Evolutionary conservation across 2,113 vertebrate species (phyloP), one percentile per base, ranked within the genome.

Genomic region (Myrmophylax atrothorax): DNA sequence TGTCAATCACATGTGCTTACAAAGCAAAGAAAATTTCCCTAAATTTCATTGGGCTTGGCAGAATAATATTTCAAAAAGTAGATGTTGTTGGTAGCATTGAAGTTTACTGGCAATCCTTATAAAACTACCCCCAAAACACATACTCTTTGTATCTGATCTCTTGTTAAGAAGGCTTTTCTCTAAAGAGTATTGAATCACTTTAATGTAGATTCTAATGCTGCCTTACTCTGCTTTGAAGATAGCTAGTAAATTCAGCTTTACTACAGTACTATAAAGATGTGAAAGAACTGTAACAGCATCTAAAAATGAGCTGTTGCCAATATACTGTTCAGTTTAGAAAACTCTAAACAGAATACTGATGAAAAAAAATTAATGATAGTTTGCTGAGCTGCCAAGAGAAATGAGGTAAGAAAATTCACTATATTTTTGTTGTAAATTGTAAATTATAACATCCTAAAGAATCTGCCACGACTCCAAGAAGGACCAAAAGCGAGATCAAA

Each of bases 241-340:
- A 97, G 86, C 95, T 92, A 96, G 95, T 98, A 98, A 98, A 98
- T 98, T 97, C 95, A 94, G 84, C 95, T 98, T 98, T 98, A 98
- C 95, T 97, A 97, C 72, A 91, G 81, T 92, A 96, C 97, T 96
- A 97, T 97, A 98, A 97, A 98, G 97, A 97, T 93, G 95, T 95
- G 96, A 97, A 97, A 97, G 93, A 96, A 94, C 93, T 84, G 89
- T 96, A 97, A 97, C 69, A 97, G 90, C 90, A 97, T 94, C 95
- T 96, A 95, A 97, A 98, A 97, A 96, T 94, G 97, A 98, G 93
- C 95, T 98, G 96, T 96, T 97, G 95, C 90, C 93, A 81, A 92
- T 97, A 94, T 77, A 88, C 35, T 35, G 33, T 91, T 95, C 94
- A 82, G 95, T 97, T 98, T 96, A 91, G 88, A 96, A 98, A 98